Evolutionary conservation across 2,888 invertebrate genomes (phyloP).

Genomic region (Slavum lentiscoides): DNA sequence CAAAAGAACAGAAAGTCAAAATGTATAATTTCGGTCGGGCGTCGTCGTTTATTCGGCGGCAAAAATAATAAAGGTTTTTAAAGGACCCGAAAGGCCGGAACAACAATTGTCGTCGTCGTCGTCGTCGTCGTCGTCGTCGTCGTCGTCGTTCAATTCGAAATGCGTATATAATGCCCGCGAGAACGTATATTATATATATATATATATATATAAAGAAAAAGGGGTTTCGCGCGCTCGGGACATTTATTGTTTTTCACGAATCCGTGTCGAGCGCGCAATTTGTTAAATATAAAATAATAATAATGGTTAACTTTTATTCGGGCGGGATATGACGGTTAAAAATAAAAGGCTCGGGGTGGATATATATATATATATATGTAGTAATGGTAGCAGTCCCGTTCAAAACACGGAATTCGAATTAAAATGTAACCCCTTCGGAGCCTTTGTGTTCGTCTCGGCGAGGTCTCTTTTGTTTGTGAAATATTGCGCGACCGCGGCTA

Average conservation of each 20-base stretch:
- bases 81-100: neutral
- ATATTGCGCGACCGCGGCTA: conserved; percentile 30
- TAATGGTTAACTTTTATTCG: conserved; percentile 38
- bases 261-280: conserved; percentile 51
- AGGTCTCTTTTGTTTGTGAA: conserved; percentile 30
- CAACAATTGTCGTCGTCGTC: neutral
- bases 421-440: conserved; percentile 47
- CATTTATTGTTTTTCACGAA: conserved; percentile 48
- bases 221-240: conserved; percentile 40
- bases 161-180: neutral
- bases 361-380: too few species aligned
- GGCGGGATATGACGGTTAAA: conserved; percentile 43
- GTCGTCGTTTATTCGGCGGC: neutral
- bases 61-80: neutral
- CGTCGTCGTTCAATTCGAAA: neutral
- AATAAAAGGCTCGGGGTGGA: conserved; percentile 16
- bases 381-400: neutral
- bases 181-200: neutral
- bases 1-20: neutral
- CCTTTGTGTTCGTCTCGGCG: conserved; percentile 30
- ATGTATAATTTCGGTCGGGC: neutral
- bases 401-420: conserved; percentile 52
- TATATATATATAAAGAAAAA: conserved; percentile 19
- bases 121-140: neutral
- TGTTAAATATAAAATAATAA: conserved; percentile 30